Evolutionary conservation across 1,140 invertebrate genomes (phyloP), one percentile per base, ranked within the genome.

Genomic region (Tetramorium alpestre): DNA sequence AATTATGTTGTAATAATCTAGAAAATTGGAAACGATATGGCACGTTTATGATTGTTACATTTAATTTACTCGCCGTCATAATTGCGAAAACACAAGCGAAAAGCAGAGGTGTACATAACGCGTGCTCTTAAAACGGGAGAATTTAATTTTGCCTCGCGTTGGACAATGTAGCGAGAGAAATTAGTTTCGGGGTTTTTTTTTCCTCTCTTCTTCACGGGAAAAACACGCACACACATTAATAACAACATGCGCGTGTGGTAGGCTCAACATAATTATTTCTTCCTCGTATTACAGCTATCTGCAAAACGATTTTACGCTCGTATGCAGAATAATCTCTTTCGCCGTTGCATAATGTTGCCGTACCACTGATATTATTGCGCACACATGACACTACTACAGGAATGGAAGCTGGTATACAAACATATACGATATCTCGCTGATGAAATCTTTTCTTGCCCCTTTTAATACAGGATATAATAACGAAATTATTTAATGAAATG

Each of bases 111-210:
- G 80, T 82, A 51, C 47, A 82, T 38, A 73, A 56, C 47, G 54
- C 41, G 67, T 33, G 80, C 80, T 73, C 54, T 84, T 67, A 78
- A 81, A 85, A 78, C 47, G 73, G 7, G 60, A 81, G 72, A 85
- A 85, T 85, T 81, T 78, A 85, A 85, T 85, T 78, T 81, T 47
- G 75, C 58, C 47, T 49, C 82, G 38, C 44, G 82, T 51, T 76
- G 80, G 51, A 82, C 67, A 60, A 82, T 60, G 38, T 82, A 82
- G 25, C 80, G 75, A 77, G 67, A 70, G 80, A 82, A 82, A 82
- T 82, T 82, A 82, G 67, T 73, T 82, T 60, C 16, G 51, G 18
- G 28, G 5, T 6, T 38, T 69, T 69, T 69, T 69, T 69, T 18
- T 67, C n/a, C 16, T 62, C 60, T 33, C 4, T 33, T 62, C n/a